These are phyloP conservation scores for Diglossa cyanea DNA, from an alignment of 2,797 vertebrate genomes.

Conservation along the genomic window DNA sequence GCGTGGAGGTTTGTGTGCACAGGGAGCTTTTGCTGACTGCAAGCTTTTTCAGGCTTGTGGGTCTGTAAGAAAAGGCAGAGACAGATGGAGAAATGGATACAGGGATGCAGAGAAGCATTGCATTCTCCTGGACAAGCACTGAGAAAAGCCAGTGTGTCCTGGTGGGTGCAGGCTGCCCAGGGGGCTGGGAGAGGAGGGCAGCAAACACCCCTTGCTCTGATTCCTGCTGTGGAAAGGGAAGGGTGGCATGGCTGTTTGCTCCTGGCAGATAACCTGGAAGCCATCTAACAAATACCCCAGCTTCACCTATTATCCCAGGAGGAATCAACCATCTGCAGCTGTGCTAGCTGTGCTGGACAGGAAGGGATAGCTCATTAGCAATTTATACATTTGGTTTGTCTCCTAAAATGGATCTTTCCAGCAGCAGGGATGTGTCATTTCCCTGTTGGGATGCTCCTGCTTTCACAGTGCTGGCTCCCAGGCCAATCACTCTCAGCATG, in stretches of 20 bases:
- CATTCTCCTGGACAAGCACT: neutral
- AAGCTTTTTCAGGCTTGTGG: neutral
- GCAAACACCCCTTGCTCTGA: neutral
- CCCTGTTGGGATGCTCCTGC: conserved; percentile 10
- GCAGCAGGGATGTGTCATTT: conserved; percentile 34
- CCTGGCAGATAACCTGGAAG: conserved; percentile 6
- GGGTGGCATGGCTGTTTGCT: neutral
- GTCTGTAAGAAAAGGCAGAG: neutral
- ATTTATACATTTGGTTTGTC: conserved; percentile 22
- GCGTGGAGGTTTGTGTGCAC: neutral
- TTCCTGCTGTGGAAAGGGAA: neutral
- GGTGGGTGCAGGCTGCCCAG: rapidly evolving
- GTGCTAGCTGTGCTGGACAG: neutral
- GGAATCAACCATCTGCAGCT: conserved; percentile 39
- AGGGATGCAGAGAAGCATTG: neutral
- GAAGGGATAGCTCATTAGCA: conserved; percentile 40
- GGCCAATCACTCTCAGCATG: neutral
- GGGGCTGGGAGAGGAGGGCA: neutral
- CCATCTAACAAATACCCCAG: neutral
- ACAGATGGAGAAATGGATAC: neutral
- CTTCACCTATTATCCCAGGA: conserved; percentile 33
- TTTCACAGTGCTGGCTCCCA: neutral
- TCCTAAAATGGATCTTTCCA: conserved; percentile 28
- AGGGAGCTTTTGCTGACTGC: neutral
- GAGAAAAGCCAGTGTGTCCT: neutral